A percentile compares a stretch with the other conserved stretches of the same genome.
These are phyloP conservation scores for Tetrax tetrax DNA, from an alignment of 2,113 vertebrate species.

Conservation along the genomic window DNA sequence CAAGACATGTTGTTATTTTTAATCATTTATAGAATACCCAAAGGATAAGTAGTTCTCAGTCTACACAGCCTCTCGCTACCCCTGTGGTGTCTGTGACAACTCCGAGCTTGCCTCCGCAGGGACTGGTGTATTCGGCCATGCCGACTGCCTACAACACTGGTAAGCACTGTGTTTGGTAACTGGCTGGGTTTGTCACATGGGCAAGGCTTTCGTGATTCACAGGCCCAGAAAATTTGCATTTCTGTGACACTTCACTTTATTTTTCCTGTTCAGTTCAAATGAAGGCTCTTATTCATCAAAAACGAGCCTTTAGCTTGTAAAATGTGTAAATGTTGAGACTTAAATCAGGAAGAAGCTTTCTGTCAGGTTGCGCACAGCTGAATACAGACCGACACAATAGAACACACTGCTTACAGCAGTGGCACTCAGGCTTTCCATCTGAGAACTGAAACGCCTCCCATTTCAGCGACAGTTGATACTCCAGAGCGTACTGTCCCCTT, in stretches of 20 bases:
- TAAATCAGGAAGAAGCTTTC: not conserved
- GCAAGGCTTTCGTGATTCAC: not conserved
- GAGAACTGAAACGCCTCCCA: not conserved
- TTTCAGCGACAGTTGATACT: not conserved
- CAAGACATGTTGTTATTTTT: not conserved
- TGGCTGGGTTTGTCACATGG: not conserved
- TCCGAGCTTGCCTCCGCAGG: conserved; percentile 93
- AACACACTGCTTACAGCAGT: not conserved
- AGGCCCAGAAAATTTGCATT: not conserved
- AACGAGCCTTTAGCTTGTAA: not conserved
- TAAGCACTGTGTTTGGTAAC: conserved; percentile 62
- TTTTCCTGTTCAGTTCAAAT: not conserved
- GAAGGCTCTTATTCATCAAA: not conserved
- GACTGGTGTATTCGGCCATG: conserved; percentile 94
- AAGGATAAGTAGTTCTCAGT: conserved; percentile 93
- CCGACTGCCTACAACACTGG: conserved; percentile 95
- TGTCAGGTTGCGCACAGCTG: not conserved
- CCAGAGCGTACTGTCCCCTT: not conserved
- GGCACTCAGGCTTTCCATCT: rapidly evolving
- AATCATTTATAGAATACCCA: conserved; percentile 86
- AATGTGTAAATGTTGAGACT: not conserved
- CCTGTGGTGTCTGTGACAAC: conserved; percentile 97
- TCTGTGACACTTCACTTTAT: not conserved
- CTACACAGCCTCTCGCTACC: conserved; percentile 89
- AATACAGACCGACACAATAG: not conserved